A percentile compares a stretch with the other conserved stretches of the same genome.
These are phyloP conservation scores for Dinothrombium tinctorium DNA, from an alignment of 1,140 invertebrate genomes.

Conservation along the genomic window DNA sequence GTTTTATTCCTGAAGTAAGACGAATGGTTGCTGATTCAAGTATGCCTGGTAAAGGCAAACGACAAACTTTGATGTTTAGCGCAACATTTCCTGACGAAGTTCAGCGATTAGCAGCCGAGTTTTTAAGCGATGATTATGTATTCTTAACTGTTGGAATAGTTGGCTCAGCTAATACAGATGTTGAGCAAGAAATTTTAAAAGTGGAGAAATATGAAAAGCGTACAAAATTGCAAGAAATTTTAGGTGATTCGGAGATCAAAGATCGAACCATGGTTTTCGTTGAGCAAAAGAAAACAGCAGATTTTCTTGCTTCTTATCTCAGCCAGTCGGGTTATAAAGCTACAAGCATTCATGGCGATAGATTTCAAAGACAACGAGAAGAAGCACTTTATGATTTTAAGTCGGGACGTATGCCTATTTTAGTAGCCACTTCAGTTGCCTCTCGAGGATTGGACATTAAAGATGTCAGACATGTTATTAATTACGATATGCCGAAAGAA, in stretches of 20 bases:
- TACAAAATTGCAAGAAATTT: slow-evolving; percentile 38
- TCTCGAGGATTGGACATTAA: slow-evolving; percentile 67
- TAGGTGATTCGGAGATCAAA: slow-evolving; percentile 29
- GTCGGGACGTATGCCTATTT: slow-evolving; percentile 37
- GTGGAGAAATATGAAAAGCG: slow-evolving; percentile 47
- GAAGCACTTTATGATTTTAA: slow-evolving; percentile 60
- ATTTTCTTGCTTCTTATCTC: slow-evolving; percentile 55
- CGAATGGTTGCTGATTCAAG: slow-evolving; percentile 21
- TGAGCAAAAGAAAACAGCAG: slow-evolving; percentile 60
- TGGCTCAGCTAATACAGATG: slow-evolving; percentile 68
- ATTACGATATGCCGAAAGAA: slow-evolving; percentile 82
- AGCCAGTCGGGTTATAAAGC: slow-evolving; percentile 40
- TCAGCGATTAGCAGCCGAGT: slow-evolving; percentile 24
- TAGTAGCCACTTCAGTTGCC: slow-evolving; percentile 78
- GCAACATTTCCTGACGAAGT: slow-evolving; percentile 30
- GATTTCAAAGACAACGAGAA: slow-evolving; percentile 67
- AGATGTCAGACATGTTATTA: slow-evolving; percentile 86
- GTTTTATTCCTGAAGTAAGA: slow-evolving; percentile 27
- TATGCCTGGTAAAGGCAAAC: slow-evolving; percentile 33
- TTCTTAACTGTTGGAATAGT: slow-evolving; percentile 64
- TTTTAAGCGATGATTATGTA: slow-evolving; percentile 37
- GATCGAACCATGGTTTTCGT: slow-evolving; percentile 55
- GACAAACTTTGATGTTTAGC: slow-evolving; percentile 23
- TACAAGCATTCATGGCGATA: slow-evolving; percentile 79
- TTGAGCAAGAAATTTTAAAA: slow-evolving; percentile 53